Conservation (phyloP, 2,113 vertebrate genomes). For the Rhipidura dahli region DNA sequence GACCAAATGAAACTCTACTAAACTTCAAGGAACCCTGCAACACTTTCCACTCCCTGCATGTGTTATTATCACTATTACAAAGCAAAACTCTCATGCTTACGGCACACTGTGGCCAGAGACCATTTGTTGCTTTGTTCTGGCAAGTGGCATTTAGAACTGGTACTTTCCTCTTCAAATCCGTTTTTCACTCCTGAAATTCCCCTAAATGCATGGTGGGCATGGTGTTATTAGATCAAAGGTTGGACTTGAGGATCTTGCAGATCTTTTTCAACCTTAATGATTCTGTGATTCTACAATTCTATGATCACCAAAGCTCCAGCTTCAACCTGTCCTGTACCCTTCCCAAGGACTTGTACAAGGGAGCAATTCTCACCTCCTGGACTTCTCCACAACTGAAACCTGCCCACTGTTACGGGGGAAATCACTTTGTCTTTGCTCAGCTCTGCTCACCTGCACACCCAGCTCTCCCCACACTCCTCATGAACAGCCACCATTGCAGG, state of each 20-base stretch:
- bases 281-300: neutral
- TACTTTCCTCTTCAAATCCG: neutral
- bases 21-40: neutral
- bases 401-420: neutral
- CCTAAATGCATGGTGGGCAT: neutral
- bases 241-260: neutral
- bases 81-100: neutral
- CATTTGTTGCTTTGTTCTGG: neutral
- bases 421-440: neutral
- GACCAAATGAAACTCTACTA: neutral
- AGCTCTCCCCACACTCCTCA: neutral
- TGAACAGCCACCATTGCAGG: neutral
- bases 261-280: neutral
- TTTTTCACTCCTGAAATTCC: neutral
- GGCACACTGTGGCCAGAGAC: neutral
- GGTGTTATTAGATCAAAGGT: neutral
- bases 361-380: neutral
- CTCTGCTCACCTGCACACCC: neutral
- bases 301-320: neutral
- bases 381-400: neutral
- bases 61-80: neutral
- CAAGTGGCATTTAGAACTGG: neutral
- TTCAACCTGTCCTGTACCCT: neutral
- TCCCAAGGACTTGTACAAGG: neutral
- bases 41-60: neutral